These are phyloP conservation scores for Heliothis peltigera DNA, from an alignment of 2,888 invertebrate species.

Conservation along the genomic window DNA sequence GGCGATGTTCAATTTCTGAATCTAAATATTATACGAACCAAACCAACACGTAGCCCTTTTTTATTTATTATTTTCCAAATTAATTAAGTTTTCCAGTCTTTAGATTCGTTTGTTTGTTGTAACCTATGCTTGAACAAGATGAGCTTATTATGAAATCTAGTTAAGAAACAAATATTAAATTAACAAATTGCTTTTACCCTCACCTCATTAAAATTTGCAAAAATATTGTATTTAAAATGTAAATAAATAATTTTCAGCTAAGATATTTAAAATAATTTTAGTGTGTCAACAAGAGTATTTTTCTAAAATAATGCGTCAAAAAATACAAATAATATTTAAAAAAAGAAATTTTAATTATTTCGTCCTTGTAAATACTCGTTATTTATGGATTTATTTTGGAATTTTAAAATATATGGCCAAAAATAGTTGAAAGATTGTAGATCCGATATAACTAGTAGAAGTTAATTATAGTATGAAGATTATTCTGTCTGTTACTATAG, in stretches of 20 bases:
- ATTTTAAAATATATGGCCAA: slow-evolving; percentile 34
- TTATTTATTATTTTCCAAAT: too few relatives aligned
- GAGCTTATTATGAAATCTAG: too few relatives aligned
- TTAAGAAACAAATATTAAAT: too few relatives aligned
- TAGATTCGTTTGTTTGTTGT: too few relatives aligned
- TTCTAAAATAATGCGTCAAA: slow-evolving; percentile 45
- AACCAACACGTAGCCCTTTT: too few relatives aligned
- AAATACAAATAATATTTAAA: slow-evolving; percentile 49
- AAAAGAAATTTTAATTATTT: slow-evolving; percentile 11
- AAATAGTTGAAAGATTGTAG: slow-evolving; percentile 26
- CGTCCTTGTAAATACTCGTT: slow-evolving; percentile 7
- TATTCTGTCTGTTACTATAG: neutral
- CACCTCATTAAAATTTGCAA: neutral
- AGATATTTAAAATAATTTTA: neutral
- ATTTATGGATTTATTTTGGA: slow-evolving; percentile 4
- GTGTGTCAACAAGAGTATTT: slow-evolving; percentile 27
- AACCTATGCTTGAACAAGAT: too few relatives aligned
- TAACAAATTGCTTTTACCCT: neutral
- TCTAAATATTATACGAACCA: too few relatives aligned
- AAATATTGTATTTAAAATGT: slow-evolving; percentile 1
- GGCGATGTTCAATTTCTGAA: too few relatives aligned
- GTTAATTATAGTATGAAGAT: neutral
- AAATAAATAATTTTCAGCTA: slow-evolving; percentile 6
- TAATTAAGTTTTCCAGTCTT: too few relatives aligned
- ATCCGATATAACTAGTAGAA: neutral